phyloP scores from a whole-genome alignment of 2,888 invertebrate species.

The Drosophila melanosoma region DNA sequence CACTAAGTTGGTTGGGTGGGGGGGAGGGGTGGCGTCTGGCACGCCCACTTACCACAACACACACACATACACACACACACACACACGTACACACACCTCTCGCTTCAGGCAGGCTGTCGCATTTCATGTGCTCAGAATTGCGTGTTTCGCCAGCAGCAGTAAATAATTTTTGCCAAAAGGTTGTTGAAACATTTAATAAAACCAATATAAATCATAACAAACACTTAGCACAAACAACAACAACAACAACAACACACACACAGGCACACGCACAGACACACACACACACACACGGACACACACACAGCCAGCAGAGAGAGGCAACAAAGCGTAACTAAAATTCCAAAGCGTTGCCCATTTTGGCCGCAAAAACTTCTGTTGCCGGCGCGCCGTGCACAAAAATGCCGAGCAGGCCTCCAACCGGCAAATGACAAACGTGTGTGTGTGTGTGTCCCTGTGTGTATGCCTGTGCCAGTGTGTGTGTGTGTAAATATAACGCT shows the following conservation, averaged over 20 bases:
- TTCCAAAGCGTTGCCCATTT: slow-evolving; percentile 80
- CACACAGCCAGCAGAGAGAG: slow-evolving; percentile 19
- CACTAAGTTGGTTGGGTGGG: slow-evolving; percentile 13
- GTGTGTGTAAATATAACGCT: slow-evolving; percentile 1
- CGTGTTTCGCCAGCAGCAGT: slow-evolving; percentile 61
- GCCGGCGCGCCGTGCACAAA: slow-evolving; percentile 62
- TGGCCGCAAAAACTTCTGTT: slow-evolving; percentile 72
- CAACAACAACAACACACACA: slow-evolving; percentile 40
- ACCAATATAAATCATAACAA: slow-evolving; percentile 84
- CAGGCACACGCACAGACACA: slow-evolving; percentile 22
- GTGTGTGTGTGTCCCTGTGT: slow-evolving; percentile 13
- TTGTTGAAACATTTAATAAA: slow-evolving; percentile 85
- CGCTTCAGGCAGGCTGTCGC: slow-evolving; percentile 29
- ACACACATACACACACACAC: background rate
- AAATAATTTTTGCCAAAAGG: slow-evolving; percentile 78
- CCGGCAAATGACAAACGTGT: slow-evolving; percentile 44
- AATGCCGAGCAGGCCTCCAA: slow-evolving; percentile 64
- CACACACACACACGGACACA: slow-evolving; percentile 21
- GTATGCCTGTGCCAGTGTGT: slow-evolving; percentile 1
- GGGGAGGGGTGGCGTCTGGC: slow-evolving; percentile 14
- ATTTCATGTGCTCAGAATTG: slow-evolving; percentile 52
- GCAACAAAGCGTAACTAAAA: slow-evolving; percentile 80
- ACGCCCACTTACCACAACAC: background rate
- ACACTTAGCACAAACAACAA: slow-evolving; percentile 74
- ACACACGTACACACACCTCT: background rate